Evolutionary conservation across 2,797 vertebrate species (phyloP).

Genomic region (Acanthurus lineatus): DNA sequence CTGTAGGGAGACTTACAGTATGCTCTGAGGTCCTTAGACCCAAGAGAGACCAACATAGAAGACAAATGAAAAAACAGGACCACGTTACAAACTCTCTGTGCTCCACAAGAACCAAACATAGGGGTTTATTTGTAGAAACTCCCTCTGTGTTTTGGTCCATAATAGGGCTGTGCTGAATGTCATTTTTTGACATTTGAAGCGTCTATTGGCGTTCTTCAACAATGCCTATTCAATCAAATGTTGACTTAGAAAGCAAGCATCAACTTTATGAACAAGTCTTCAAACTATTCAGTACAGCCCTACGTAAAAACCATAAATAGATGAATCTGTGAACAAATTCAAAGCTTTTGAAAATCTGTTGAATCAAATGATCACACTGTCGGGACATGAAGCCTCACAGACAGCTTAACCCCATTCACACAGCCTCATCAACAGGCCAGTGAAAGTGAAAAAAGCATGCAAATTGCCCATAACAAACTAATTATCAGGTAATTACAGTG

Average conservation of each 20-base stretch:
- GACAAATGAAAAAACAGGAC: background rate
- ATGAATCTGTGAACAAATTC: constrained; percentile 12
- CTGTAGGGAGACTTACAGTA: constrained; percentile 23
- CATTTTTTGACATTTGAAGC: too few species aligned
- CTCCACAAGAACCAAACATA: too few species aligned
- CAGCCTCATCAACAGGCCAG: constrained; percentile 20
- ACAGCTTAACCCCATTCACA: constrained; percentile 35
- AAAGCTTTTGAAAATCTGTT: background rate
- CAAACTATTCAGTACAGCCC: too few species aligned
- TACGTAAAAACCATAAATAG: background rate
- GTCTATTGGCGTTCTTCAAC: too few species aligned
- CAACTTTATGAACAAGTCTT: too few species aligned
- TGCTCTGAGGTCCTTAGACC: constrained; percentile 13
- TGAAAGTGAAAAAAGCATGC: constrained; percentile 1
- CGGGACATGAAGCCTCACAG: constrained; percentile 18
- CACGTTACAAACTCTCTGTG: background rate
- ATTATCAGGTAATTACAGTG: constrained; percentile 47
- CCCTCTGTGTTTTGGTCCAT: background rate
- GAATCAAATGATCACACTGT: constrained; percentile 10
- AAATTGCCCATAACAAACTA: constrained; percentile 44
- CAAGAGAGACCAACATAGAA: background rate
- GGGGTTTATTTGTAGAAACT: background rate
- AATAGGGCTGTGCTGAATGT: too few species aligned
- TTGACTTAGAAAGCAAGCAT: background rate
- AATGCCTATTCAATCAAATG: background rate